Evolutionary conservation across 2,888 invertebrate genomes (phyloP).

Genomic region (Campoletis raptor): DNA sequence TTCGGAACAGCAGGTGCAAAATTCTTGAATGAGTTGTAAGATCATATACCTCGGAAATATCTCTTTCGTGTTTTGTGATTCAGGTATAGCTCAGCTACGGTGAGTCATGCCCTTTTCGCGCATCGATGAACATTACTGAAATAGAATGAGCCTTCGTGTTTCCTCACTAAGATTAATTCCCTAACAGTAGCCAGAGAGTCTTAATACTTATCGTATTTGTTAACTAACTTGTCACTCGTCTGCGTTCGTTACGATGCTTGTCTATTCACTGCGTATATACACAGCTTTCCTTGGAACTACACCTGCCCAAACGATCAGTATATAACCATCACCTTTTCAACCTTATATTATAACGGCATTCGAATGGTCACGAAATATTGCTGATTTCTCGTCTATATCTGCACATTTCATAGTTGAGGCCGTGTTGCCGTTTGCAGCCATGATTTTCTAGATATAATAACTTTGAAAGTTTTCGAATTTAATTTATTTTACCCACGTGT

Average conservation of each 20-base stretch:
- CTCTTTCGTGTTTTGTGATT: conserved; percentile 22
- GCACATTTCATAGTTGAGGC: neutral
- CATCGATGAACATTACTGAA: conserved; percentile 52
- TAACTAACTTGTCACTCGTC: conserved; percentile 31
- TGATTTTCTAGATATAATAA: too few relatives aligned
- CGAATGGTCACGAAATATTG: conserved; percentile 13
- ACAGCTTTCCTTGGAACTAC: neutral
- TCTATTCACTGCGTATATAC: neutral
- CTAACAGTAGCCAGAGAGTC: conserved; percentile 35
- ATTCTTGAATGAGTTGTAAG: conserved; percentile 27
- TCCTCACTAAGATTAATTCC: conserved; percentile 60
- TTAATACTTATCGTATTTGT: conserved; percentile 16
- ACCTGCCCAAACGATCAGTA: conserved; percentile 37
- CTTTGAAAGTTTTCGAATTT: too few relatives aligned
- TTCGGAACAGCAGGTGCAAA: conserved; percentile 11
- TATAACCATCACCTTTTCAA: conserved; percentile 29
- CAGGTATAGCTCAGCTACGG: conserved; percentile 11
- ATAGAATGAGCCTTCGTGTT: conserved; percentile 63
- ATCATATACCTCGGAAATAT: conserved; percentile 20
- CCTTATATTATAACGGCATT: neutral
- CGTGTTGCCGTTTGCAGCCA: too few relatives aligned
- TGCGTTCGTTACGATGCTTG: conserved; percentile 10
- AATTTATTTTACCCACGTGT: too few relatives aligned
- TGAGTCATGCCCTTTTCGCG: conserved; percentile 52
- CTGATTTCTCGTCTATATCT: neutral